Percentiles rank a stretch among this genome's conserved stretches.
phyloP scores from a whole-genome alignment of 2,113 vertebrate species.

The Gopherus flavomarginatus region DNA sequence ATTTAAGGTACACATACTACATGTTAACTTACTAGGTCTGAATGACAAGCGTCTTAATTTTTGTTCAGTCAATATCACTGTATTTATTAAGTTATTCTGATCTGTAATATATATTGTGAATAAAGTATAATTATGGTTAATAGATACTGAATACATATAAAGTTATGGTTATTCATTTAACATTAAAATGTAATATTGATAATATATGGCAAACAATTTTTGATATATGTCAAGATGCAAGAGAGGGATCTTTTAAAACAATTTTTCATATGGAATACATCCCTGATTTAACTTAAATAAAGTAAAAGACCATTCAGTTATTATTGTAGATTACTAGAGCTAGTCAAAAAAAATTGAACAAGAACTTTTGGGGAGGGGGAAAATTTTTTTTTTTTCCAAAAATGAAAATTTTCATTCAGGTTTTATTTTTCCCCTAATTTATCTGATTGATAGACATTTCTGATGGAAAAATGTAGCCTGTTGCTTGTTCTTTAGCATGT shows the following conservation, averaged over 20 bases:
- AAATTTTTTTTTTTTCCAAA: too few relatives aligned
- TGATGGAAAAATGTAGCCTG: not conserved
- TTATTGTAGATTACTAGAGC: not conserved
- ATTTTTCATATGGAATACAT: not conserved
- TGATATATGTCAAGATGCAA: not conserved
- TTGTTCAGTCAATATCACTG: slow-evolving; percentile 58
- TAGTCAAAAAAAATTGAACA: not conserved
- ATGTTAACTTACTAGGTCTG: slow-evolving; percentile 66
- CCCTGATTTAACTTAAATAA: not conserved
- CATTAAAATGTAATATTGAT: not conserved
- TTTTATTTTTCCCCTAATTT: not conserved
- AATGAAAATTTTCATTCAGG: not conserved
- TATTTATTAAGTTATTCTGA: slow-evolving; percentile 55
- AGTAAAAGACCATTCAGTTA: not conserved
- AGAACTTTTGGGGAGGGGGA: too few relatives aligned
- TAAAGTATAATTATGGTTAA: slow-evolving; percentile 54
- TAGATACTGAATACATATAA: slow-evolving; percentile 34
- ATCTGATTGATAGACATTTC: not conserved
- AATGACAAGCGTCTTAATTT: slow-evolving; percentile 59
- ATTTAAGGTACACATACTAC: not conserved
- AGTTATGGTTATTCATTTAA: slow-evolving; percentile 25
- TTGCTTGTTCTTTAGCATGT: not conserved
- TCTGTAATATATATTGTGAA: slow-evolving; percentile 60
- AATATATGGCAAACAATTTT: not conserved
- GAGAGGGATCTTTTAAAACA: not conserved